Evolutionary conservation across 35 echinoderm and acorn worm genomes (phyloP).

Genomic region (Diadema setosum): DNA sequence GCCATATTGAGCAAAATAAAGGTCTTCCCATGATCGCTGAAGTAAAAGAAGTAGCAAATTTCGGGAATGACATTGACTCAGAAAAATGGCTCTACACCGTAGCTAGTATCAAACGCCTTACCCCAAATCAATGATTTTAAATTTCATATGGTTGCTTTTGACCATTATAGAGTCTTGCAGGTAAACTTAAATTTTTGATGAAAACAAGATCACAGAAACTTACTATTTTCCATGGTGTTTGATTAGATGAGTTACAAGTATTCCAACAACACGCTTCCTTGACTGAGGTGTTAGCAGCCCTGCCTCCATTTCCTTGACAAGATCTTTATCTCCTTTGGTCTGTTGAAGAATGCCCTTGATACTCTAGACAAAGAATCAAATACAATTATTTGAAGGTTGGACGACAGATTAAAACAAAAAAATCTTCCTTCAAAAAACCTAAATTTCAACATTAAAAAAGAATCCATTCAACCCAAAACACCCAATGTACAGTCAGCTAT

Average conservation of each 20-base stretch:
- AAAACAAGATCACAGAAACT: not conserved
- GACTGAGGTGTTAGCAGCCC: not conserved
- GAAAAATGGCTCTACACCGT: too few relatives aligned
- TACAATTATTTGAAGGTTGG: not conserved
- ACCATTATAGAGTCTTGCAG: not conserved
- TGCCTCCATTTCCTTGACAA: not conserved
- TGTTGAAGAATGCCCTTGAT: not conserved
- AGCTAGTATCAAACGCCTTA: too few relatives aligned
- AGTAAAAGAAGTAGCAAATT: too few relatives aligned
- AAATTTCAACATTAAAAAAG: not conserved
- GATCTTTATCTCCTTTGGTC: not conserved
- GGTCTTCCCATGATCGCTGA: too few relatives aligned
- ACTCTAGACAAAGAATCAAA: not conserved
- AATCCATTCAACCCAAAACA: not conserved
- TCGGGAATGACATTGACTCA: too few relatives aligned
- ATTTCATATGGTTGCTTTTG: too few relatives aligned
- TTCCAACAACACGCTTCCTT: not conserved
- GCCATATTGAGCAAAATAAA: too few relatives aligned
- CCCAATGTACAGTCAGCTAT: not conserved
- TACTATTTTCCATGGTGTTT: not conserved
- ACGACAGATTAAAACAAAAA: too few relatives aligned
- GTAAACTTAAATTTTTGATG: not conserved
- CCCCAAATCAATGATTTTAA: too few relatives aligned
- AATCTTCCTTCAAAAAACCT: too few relatives aligned
- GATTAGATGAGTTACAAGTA: not conserved